These are phyloP conservation scores for Lagopus leucura DNA, from an alignment of 2,113 vertebrate genomes.

Conservation along the genomic window DNA sequence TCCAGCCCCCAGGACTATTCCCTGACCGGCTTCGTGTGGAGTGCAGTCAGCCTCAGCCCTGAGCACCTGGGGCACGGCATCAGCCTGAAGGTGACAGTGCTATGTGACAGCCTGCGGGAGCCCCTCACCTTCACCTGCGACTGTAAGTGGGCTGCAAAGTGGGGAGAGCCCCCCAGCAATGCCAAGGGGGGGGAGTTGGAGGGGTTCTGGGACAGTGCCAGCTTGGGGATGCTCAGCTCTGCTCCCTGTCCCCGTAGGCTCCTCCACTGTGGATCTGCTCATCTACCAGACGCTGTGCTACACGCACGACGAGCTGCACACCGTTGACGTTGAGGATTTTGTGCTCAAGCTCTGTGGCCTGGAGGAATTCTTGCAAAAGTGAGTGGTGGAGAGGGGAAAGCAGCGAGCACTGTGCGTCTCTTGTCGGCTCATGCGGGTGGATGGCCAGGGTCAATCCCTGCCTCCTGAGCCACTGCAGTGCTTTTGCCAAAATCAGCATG, in stretches of 20 bases:
- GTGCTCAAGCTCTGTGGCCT: slow-evolving; percentile 83
- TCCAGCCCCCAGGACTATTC: slow-evolving; percentile 75
- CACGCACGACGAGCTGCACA: slow-evolving; percentile 87
- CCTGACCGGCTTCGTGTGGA: slow-evolving; percentile 91
- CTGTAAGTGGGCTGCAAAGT: slow-evolving; percentile 76
- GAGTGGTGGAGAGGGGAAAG: slow-evolving; percentile 4
- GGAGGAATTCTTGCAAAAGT: slow-evolving; percentile 94
- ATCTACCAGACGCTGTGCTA: slow-evolving; percentile 96
- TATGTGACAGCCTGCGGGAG: slow-evolving; percentile 85
- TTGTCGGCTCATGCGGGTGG: background rate
- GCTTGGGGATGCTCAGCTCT: background rate
- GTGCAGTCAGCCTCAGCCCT: slow-evolving; percentile 81
- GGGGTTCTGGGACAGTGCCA: background rate
- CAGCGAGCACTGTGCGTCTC: no score
- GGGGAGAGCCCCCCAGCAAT: background rate
- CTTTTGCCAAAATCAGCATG: background rate
- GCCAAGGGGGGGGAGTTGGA: rapidly evolving
- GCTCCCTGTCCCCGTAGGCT: slow-evolving; percentile 74
- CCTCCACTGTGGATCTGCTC: slow-evolving; percentile 92
- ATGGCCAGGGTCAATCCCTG: background rate
- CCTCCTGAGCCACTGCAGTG: rapidly evolving
- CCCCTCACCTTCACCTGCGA: slow-evolving; percentile 96
- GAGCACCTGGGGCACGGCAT: slow-evolving; percentile 86
- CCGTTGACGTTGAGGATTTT: slow-evolving; percentile 82
- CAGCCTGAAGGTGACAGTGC: slow-evolving; percentile 90